Evolutionary conservation across 2,797 vertebrate species (phyloP).

Genomic region (Hozukius guyotensis): DNA sequence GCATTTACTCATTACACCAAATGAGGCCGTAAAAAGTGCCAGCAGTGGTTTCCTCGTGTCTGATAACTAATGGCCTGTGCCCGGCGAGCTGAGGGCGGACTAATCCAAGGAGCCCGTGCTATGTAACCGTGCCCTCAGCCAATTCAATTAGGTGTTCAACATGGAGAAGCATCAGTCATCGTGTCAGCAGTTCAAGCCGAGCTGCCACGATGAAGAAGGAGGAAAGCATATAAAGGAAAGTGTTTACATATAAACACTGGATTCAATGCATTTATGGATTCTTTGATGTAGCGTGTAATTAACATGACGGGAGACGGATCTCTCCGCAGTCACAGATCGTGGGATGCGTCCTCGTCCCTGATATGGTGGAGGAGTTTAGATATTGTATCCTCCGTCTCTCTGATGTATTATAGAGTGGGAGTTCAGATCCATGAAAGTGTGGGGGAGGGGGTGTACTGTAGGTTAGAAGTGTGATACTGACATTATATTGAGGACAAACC

Average conservation of each 20-base stretch:
- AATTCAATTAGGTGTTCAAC: constrained; percentile 55
- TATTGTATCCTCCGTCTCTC: constrained; percentile 49
- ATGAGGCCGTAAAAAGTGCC: constrained; percentile 48
- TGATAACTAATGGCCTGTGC: constrained; percentile 48
- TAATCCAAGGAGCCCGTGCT: constrained; percentile 40
- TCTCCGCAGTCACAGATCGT: constrained; percentile 22
- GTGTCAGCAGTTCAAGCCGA: constrained; percentile 11
- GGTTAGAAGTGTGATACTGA: constrained; percentile 36
- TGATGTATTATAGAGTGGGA: constrained; percentile 71
- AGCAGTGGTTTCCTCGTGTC: constrained; percentile 39
- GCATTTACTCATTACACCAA: constrained; percentile 57
- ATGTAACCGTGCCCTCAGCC: constrained; percentile 41
- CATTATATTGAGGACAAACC: constrained; percentile 26
- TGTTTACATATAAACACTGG: constrained; percentile 17
- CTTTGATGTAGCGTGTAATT: constrained; percentile 8
- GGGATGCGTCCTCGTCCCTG: constrained; percentile 36
- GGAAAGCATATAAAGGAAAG: constrained; percentile 15
- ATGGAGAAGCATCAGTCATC: constrained; percentile 36
- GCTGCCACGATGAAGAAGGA: neutral
- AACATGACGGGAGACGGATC: constrained; percentile 27
- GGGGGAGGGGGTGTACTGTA: constrained; percentile 33
- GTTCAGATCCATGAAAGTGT: constrained; percentile 57
- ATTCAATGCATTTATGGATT: neutral
- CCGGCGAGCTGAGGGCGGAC: constrained; percentile 22
- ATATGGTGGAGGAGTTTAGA: constrained; percentile 57